These are phyloP conservation scores for Mungos mungo DNA, from an alignment of 2,113 vertebrate species.

Conservation along the genomic window DNA sequence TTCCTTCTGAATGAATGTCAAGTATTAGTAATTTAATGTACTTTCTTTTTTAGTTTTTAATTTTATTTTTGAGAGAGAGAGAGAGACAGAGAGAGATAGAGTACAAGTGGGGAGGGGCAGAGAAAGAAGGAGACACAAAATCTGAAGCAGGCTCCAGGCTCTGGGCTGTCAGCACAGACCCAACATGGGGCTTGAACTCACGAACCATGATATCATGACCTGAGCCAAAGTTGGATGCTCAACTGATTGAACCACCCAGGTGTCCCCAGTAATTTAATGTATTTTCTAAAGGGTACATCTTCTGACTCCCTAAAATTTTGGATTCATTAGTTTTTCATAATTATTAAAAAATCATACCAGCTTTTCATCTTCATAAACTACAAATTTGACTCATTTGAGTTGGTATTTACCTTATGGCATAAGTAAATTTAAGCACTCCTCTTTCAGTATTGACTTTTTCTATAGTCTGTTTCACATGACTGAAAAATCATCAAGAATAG, in stretches of 20 bases:
- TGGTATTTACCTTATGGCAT: neutral
- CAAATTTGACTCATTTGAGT: neutral
- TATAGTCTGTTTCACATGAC: neutral
- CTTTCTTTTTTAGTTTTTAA: neutral
- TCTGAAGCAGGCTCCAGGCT: too few species aligned
- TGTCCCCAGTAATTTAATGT: slow-evolving; percentile 1
- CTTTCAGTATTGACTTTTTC: neutral
- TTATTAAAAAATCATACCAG: slow-evolving; percentile 17
- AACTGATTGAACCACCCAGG: too few species aligned
- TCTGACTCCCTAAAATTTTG: neutral
- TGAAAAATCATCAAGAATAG: neutral
- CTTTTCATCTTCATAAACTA: neutral
- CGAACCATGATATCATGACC: too few species aligned
- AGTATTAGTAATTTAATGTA: slow-evolving; percentile 33
- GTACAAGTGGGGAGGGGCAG: too few species aligned
- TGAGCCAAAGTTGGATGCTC: too few species aligned
- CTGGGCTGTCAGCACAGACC: too few species aligned
- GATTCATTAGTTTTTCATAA: neutral
- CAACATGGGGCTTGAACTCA: too few species aligned
- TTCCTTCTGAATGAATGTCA: neutral
- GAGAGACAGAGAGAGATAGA: too few species aligned
- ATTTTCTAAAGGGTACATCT: neutral
- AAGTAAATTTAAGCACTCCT: neutral
- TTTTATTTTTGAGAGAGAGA: too few species aligned
- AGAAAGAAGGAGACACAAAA: too few species aligned